Conservation (phyloP, 2,888 invertebrate genomes). For the Pterostichus madidus region DNA sequence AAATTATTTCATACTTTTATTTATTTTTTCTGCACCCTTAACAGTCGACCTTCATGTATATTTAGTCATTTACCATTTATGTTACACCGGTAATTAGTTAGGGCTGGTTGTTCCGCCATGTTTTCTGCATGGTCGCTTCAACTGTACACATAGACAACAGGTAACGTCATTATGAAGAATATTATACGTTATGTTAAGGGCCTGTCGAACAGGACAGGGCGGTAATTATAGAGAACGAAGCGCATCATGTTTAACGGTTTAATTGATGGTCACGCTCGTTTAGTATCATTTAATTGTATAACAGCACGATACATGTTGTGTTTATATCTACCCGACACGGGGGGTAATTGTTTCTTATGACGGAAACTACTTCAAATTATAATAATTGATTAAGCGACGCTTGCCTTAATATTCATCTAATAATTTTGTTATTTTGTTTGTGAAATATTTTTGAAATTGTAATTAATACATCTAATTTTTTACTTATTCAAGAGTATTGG, state of each 20-base stretch:
- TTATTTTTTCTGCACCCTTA: not conserved
- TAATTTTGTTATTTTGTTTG: no score
- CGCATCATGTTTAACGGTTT: constrained; percentile 67
- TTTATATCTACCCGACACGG: constrained; percentile 46
- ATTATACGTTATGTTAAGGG: constrained; percentile 35
- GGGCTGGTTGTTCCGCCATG: constrained; percentile 50
- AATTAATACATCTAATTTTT: no score
- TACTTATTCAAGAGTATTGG: no score
- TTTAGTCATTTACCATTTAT: not conserved
- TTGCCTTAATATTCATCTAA: no score
- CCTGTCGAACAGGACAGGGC: constrained; percentile 17
- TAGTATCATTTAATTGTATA: constrained; percentile 66
- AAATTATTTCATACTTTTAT: no score
- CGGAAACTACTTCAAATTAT: constrained; percentile 14
- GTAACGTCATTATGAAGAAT: constrained; percentile 45
- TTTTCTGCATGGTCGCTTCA: constrained; percentile 52
- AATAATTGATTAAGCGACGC: constrained; percentile 28
- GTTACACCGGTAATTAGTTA: constrained; percentile 14
- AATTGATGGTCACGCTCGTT: constrained; percentile 68
- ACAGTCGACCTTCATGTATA: not conserved
- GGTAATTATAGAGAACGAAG: constrained; percentile 67
- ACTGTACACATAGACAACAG: constrained; percentile 15
- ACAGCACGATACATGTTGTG: constrained; percentile 51
- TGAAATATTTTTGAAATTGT: no score
- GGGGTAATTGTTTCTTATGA: constrained; percentile 52